Evolutionary conservation across 2,797 vertebrate genomes (phyloP), one percentile per base, ranked within the genome.

Genomic region (Pipistrellus pipistrellus): DNA sequence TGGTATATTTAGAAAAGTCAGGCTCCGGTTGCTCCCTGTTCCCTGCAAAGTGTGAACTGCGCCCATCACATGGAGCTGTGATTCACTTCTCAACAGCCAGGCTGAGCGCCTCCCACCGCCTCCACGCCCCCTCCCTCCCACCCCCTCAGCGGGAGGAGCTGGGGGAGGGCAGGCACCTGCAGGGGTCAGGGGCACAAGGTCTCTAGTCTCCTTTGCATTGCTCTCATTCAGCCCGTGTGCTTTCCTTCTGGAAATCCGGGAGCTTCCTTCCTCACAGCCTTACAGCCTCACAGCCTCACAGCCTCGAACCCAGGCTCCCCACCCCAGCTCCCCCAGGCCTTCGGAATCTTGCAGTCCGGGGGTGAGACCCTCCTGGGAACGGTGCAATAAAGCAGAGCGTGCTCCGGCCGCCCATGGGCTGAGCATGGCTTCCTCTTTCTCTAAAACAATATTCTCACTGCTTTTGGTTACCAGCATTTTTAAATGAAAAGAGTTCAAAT

Each of bases 1-100:
- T 85, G 93, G 92, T 97, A 96, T 97, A 96, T 97, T 97, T 97
- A 96, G 97, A 96, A 96, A 96, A 96, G 96, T 97, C 97, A 97
- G 95, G 75, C 91, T 97, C 90, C 23, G 64, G 81, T 90, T 35
- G 87, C 95, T 94, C 97, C 77, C 93, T 95, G 92, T 91, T 96
- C 95, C 73, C 88, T 76, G 48, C 73, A 21, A 94, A 96, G 96
- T 97, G 96, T 94, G 96, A 97, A 96, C 81, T 95, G 91, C 89
- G 90, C 96, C 95, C 89, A 95, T 96, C 96, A 96, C 95, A 59
- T 83, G 96, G 87, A 91, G 85, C 88, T 95, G 95, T 97, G 97
- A 97, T 96, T 97, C 96, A 96, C 91, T 96, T 69, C 92, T 84
- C 95, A 95, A 87, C 96, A 95, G n/a, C 46, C n/a, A 89, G 46